Evolutionary conservation across 2,113 vertebrate species (phyloP), one percentile per base, ranked within the genome.

Genomic region (Lepus timidus): DNA sequence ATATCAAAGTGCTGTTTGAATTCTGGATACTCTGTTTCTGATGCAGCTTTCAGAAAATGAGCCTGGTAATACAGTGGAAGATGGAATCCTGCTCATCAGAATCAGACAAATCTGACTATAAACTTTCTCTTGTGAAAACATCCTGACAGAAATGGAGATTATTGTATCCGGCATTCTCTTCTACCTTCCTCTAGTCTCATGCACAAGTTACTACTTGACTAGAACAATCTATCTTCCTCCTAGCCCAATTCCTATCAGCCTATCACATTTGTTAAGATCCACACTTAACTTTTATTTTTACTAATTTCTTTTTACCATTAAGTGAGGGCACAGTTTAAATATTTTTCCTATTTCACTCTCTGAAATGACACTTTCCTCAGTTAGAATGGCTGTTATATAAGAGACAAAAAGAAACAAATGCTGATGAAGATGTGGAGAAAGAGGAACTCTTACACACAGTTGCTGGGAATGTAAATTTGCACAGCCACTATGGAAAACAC

Each of bases 201-300:
- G 44, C 2, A 9, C 20, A 65, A 6, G 2, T n/a, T 64, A 9
- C 20, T n/a, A 1, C 58, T 39, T 14, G 4, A 22, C 6, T 1
- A 0, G 11, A 4, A 11, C 0, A 16, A 4, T 67, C 20, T 11
- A 2, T 49, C 9, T 86, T 85, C 70, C 5, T 73, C 16, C 11
- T 85, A 2, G 16, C 9, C 13, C 39, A 74, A 11, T 81, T 23
- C 8, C 20, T 52, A 6, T 11, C 29, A 78, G 58, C 14, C 8
- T 68, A 0, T 70, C 16, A 27, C 4, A 13, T 10, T 78, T 39
- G 79, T 78, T 3, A 51, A n/a, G 8, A 1, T 88, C 20, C 33
- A 36, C 6, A 64, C 0, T 49, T 49, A 4, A 1, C 31, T 16
- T 27, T 39, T 55, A 29, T 23, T 4, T 13, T 4, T 5, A 16